A percentile compares a stretch with the other conserved stretches of the same genome.
Evolutionary conservation across 1,140 invertebrate species (phyloP).

Genomic region (Asbolus verrucosus): DNA sequence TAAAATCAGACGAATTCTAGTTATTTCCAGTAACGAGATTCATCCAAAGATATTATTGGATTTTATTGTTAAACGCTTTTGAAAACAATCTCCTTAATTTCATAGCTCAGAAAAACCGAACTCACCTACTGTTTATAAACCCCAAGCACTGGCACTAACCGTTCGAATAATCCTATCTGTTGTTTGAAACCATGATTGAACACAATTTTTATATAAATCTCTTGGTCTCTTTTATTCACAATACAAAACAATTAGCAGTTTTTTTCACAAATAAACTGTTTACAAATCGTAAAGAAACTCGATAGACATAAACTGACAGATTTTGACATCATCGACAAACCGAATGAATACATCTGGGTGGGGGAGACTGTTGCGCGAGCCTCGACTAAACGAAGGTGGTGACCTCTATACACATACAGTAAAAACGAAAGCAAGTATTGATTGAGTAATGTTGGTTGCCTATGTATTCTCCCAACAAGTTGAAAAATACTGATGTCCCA

Average conservation of each 20-base stretch:
- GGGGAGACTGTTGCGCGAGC: not conserved
- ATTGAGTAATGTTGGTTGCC: constrained; percentile 32
- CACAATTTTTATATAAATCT: constrained; percentile 8
- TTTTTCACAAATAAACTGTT: constrained; percentile 16
- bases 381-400: not conserved
- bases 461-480: no score
- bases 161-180: constrained; percentile 23
- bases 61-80: not conserved
- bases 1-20: not conserved
- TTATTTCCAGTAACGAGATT: not conserved
- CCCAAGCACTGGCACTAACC: constrained; percentile 5
- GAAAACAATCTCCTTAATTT: not conserved
- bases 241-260: constrained; percentile 5
- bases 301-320: constrained; percentile 40
- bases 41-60: not conserved
- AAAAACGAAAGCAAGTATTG: constrained; percentile 6
- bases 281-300: constrained; percentile 35
- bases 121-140: constrained; percentile 10
- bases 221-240: constrained; percentile 29
- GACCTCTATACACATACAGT: not conserved
- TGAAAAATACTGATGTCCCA: no score
- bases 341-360: constrained; percentile 7
- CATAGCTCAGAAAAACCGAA: not conserved
- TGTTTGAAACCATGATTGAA: constrained; percentile 15
- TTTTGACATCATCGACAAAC: constrained; percentile 46